Evolutionary conservation across 2,888 invertebrate species (phyloP), one percentile per base, ranked within the genome.

Genomic region (Drosophila birchii): DNA sequence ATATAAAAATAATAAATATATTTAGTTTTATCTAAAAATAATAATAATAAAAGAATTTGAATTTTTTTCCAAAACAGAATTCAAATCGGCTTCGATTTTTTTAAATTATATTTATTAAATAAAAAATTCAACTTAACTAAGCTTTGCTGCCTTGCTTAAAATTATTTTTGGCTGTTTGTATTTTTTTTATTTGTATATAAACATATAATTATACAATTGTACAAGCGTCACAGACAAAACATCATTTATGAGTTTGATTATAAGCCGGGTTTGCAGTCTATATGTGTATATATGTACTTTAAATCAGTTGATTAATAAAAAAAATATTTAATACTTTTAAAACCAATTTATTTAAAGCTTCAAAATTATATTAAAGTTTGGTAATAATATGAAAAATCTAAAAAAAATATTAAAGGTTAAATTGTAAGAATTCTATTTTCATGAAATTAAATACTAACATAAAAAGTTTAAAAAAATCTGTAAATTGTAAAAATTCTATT

Each of bases 191-290:
- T 62, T 38, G 38, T 58, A 12, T 32, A 29, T 8, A 12, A 29
- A 4, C 8, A 5, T 20, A 34, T 9, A 20, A 34, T 51, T 20
- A 18, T 20, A 18, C 32, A 49, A 32, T 49, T 32, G 18, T 49
- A 62, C 12, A 36, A 36, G 34, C 34, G 16, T 2, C 16, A 29
- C 34, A 20, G 26, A 8, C 34, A 16, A 20, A 67, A 47, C 49
- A 51, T 41, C 45, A 55, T 66, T 54, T 66, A 47, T 32, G 54
- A 44, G 12, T 8, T 32, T 18, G 45, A 54, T 67, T 66, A 67
- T 67, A 67, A 67, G 66, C 12, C 20, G 32, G 2, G 20, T 8
- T 23, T 39, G 32, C 44, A 39, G 44, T 53, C 20, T 34, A 16
- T 56, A 32, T 29, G 14, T 18, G 11, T 29, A 49, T 43, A 51